These are phyloP conservation scores for Adelphocoris suturalis DNA, from an alignment of 2,888 invertebrate species.

Conservation along the genomic window DNA sequence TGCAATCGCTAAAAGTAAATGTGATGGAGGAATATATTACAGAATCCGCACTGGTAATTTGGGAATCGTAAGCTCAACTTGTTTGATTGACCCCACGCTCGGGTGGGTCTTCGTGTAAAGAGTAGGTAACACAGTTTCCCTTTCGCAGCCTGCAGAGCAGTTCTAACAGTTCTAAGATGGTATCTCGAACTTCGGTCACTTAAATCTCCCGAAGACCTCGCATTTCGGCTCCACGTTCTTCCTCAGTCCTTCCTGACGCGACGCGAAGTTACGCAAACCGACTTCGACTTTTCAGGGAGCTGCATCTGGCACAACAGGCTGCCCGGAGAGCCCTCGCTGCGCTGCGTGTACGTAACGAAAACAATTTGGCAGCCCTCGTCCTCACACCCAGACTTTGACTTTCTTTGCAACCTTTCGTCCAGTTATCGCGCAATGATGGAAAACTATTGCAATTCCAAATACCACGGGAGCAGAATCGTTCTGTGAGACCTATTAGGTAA, in stretches of 20 bases:
- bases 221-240: slow-evolving; percentile 18
- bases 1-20: too few relatives aligned
- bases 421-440: slow-evolving; percentile 23
- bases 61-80: too few relatives aligned
- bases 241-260: background rate
- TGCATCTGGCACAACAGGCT: background rate
- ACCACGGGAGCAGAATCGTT: slow-evolving; percentile 3
- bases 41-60: too few relatives aligned
- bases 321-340: slow-evolving; percentile 46
- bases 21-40: too few relatives aligned
- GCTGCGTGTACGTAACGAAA: slow-evolving; percentile 44
- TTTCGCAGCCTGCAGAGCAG: background rate
- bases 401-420: slow-evolving; percentile 44
- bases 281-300: slow-evolving; percentile 9
- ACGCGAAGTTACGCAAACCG: slow-evolving; percentile 39
- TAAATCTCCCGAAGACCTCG: background rate
- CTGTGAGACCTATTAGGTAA: background rate
- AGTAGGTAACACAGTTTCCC: background rate
- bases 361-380: slow-evolving; percentile 46
- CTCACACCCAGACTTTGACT: background rate
- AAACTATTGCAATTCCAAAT: slow-evolving; percentile 27
- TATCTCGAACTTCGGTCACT: slow-evolving; percentile 5
- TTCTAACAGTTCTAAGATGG: background rate
- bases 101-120: background rate
- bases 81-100: too few relatives aligned